Evolutionary conservation across 2,113 vertebrate genomes (phyloP), one percentile per base, ranked within the genome.

Genomic region (Pseudonaja textilis): DNA sequence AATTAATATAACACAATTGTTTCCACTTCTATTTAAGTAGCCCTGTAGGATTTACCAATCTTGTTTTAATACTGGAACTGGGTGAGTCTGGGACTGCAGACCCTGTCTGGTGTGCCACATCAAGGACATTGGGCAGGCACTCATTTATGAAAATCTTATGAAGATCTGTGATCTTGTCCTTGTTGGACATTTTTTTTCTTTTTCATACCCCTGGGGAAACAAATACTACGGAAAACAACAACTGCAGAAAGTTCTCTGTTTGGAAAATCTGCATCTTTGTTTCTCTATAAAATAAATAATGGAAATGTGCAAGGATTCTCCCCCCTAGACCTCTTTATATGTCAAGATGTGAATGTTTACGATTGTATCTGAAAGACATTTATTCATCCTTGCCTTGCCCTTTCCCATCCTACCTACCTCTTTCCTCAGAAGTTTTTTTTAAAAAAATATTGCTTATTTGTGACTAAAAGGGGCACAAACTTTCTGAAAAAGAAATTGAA

Each of bases 231-330:
- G 92, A 87, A 93, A 90, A 94, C 91, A 94, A 81, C 34, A 3
- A 42, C 59, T 55, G 59, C 90, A 92, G 74, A 85, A 90, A 96
- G 93, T 85, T 93, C 91, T 95, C 93, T 89, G 93, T 88, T 50
- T 95, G 97, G 97, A 97, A 97, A 97, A 92, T 89, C 91, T 97
- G 96, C 96, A 93, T 96, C 94, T 95, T 96, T 22, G 0, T 96
- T 97, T 95, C 92, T 39, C 90, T 95, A 94, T 95, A 96, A 97
- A 96, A 95, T 96, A 97, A 97, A 98, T 96, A 97, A 94, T 95
- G 97, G 97, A 97, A 98, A 97, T 94, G 93, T 94, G 96, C 54
- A 47, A 29, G 88, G 93, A 93, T 92, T 93, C 95, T 89, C 94
- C 91, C 14, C 42, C 94, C 92, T 11, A 91, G 93, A 88, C 93